A percentile compares a stretch with the other conserved stretches of the same genome.
phyloP scores from a whole-genome alignment of 2,797 vertebrate genomes.

The Coregonus sp. region DNA sequence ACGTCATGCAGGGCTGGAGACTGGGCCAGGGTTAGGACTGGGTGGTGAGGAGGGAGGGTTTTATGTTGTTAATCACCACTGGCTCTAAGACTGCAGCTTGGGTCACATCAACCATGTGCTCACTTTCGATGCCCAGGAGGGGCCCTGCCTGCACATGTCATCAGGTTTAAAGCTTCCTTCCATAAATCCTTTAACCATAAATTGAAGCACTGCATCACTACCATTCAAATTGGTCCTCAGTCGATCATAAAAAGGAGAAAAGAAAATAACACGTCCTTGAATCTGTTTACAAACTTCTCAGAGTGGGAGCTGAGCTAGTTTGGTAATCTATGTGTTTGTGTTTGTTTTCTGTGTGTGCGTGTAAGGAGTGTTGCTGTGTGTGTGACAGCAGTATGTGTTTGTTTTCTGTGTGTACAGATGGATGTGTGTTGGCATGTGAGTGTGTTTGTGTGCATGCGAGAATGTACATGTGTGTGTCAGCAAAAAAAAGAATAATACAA shows the following conservation, averaged over 20 bases:
- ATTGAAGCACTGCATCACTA: not conserved
- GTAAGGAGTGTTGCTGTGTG: not conserved
- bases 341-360: slow-evolving; percentile 36
- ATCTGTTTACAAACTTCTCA: slow-evolving; percentile 55
- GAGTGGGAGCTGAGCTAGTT: slow-evolving; percentile 42
- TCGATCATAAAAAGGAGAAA: slow-evolving; percentile 26
- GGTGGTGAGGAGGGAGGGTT: slow-evolving; percentile 28
- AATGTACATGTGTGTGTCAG: slow-evolving; percentile 9
- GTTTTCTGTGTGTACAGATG: too few species aligned
- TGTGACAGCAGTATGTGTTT: too few species aligned
- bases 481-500: slow-evolving; percentile 8
- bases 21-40: slow-evolving; percentile 20
- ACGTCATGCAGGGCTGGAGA: slow-evolving; percentile 49
- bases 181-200: slow-evolving; percentile 4
- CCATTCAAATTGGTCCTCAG: slow-evolving; percentile 22
- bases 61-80: slow-evolving; percentile 42
- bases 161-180: slow-evolving; percentile 35
- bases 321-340: slow-evolving; percentile 11
- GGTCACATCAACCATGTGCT: slow-evolving; percentile 22
- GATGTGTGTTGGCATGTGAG: not conserved
- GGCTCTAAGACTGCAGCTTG: slow-evolving; percentile 47
- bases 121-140: not conserved
- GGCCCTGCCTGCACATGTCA: slow-evolving; percentile 32
- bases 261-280: slow-evolving; percentile 39
- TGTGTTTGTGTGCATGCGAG: slow-evolving; percentile 4